Conservation (phyloP, 2,113 vertebrate genomes). For the Syngnathus floridae region DNA sequence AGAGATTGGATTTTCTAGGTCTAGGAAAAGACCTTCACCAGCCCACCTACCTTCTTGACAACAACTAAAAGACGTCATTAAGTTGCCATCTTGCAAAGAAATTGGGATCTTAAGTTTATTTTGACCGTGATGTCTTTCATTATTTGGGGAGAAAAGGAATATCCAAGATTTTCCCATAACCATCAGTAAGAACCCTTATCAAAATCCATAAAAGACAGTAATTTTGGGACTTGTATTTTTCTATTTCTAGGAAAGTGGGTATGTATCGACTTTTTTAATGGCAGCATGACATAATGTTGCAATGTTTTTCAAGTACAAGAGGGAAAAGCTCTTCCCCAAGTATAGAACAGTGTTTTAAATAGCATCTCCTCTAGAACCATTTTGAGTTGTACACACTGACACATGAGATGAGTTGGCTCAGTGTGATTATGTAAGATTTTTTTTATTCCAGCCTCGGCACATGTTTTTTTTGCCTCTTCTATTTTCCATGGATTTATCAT, state of each 20-base stretch:
- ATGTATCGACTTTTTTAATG: slow-evolving; percentile 36
- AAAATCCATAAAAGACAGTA: slow-evolving; percentile 25
- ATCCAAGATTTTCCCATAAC: slow-evolving; percentile 36
- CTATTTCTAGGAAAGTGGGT: slow-evolving; percentile 13
- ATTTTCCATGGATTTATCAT: slow-evolving; percentile 61
- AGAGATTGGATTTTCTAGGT: slow-evolving; percentile 30
- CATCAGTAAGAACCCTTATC: background rate
- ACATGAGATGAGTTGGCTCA: slow-evolving; percentile 56
- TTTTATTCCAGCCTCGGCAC: slow-evolving; percentile 36
- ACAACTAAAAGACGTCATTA: slow-evolving; percentile 51
- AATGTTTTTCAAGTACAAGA: slow-evolving; percentile 31
- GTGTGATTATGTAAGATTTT: slow-evolving; percentile 53
- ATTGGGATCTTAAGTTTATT: slow-evolving; percentile 49
- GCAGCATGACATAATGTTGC: slow-evolving; percentile 38
- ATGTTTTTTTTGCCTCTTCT: slow-evolving; percentile 29
- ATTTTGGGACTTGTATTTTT: slow-evolving; percentile 60
- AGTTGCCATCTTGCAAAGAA: slow-evolving; percentile 40
- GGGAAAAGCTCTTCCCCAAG: slow-evolving; percentile 28
- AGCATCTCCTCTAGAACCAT: slow-evolving; percentile 40
- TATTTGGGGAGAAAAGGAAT: slow-evolving; percentile 49
- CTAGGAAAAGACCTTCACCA: slow-evolving; percentile 30
- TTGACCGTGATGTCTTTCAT: slow-evolving; percentile 27
- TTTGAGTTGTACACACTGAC: slow-evolving; percentile 49
- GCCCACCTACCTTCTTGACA: slow-evolving; percentile 24
- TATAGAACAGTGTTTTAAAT: slow-evolving; percentile 45